Percentiles rank a stretch among this genome's conserved stretches.
Conservation (phyloP, 2,888 invertebrate genomes). For the Lumbricus terrestris region DNA sequence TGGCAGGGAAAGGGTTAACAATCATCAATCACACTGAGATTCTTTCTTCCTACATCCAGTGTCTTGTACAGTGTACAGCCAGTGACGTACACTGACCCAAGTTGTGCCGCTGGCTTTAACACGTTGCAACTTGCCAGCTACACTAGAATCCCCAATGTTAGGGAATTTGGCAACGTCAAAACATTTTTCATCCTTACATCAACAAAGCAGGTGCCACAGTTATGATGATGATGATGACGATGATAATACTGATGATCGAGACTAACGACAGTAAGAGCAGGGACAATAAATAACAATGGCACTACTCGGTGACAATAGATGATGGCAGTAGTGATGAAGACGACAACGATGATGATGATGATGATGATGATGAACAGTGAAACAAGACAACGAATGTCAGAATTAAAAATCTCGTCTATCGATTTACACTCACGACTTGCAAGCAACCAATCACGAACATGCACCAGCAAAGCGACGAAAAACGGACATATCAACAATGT, state of each 20-base stretch:
- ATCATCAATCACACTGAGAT: not conserved
- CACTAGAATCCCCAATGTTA: not conserved
- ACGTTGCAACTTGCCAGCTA: not conserved
- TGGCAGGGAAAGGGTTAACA: too few species aligned
- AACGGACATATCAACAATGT: not conserved
- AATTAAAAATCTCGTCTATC: not conserved
- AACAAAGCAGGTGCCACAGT: not conserved
- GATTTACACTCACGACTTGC: not conserved
- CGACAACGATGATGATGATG: too few species aligned
- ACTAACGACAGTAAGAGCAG: not conserved
- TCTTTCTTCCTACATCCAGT: not conserved
- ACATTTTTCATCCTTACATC: not conserved
- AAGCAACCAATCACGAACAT: not conserved
- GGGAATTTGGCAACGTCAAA: not conserved
- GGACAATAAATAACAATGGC: not conserved
- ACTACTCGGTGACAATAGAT: not conserved
- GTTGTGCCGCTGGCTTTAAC: not conserved
- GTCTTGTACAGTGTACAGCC: not conserved
- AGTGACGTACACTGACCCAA: not conserved
- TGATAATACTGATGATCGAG: not conserved
- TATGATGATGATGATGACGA: not conserved
- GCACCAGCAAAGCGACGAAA: not conserved
- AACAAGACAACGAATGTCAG: not conserved
- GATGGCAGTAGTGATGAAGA: not conserved
- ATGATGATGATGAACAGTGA: not conserved